These are phyloP conservation scores for Chinchilla lanigera DNA, from an alignment of 2,113 vertebrate species.

Conservation along the genomic window DNA sequence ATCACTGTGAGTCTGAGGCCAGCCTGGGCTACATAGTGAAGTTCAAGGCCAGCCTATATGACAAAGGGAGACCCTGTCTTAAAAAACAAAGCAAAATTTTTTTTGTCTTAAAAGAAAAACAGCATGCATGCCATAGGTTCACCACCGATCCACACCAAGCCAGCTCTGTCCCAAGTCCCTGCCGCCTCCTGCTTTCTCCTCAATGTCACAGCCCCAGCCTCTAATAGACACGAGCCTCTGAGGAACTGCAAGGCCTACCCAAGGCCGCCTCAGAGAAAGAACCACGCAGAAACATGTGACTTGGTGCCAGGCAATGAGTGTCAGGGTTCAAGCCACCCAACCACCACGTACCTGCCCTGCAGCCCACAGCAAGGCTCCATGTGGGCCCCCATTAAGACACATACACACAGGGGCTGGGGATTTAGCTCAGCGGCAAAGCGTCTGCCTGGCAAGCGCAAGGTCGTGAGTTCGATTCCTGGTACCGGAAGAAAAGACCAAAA, in stretches of 20 bases:
- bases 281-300: background rate
- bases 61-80: background rate
- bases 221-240: background rate
- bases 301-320: constrained; percentile 17
- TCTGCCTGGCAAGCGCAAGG: too few species aligned
- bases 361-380: background rate
- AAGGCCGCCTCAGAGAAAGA: background rate
- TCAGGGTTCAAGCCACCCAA: background rate
- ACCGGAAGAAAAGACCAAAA: too few species aligned
- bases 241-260: background rate
- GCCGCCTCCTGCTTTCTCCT: background rate
- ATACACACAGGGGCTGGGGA: too few species aligned
- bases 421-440: too few species aligned
- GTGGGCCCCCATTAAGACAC: constrained; percentile 45
- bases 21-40: background rate
- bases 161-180: background rate
- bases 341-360: background rate
- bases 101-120: background rate
- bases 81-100: background rate
- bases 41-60: background rate
- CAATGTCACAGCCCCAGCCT: background rate
- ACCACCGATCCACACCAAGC: background rate
- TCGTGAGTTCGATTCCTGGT: too few species aligned
- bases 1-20: background rate
- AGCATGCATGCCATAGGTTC: background rate